phyloP scores from a whole-genome alignment of 2,888 invertebrate species.

The Nephrotoma appendiculata region DNA sequence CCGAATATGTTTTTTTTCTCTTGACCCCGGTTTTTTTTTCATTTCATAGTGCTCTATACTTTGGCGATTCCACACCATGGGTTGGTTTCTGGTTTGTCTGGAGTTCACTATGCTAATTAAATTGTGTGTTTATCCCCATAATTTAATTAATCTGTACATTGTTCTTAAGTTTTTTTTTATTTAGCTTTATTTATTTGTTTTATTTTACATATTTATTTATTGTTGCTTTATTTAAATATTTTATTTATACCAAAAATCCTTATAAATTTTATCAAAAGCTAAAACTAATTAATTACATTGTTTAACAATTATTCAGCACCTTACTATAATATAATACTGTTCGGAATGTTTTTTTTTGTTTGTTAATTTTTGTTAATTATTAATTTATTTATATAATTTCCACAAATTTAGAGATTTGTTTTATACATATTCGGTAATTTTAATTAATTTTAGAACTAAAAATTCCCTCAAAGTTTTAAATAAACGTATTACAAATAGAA shows the following conservation, averaged over 20 bases:
- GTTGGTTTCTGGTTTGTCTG: not conserved
- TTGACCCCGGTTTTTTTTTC: not conserved
- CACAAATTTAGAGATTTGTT: not conserved
- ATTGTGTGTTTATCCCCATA: not conserved
- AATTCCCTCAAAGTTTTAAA: not conserved
- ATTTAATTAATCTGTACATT: not conserved
- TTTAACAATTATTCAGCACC: not conserved
- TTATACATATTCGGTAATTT: not conserved
- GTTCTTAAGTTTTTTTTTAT: not conserved
- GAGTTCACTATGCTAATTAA: not conserved
- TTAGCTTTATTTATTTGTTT: not conserved
- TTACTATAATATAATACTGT: not conserved
- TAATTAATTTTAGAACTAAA: not conserved
- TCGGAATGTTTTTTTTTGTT: not conserved
- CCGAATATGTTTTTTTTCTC: not conserved
- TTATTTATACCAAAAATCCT: not conserved
- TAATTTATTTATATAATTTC: not conserved
- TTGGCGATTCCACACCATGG: not conserved
- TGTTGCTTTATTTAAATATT: not conserved
- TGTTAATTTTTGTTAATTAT: not conserved
- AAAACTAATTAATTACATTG: not conserved
- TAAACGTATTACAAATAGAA: not conserved
- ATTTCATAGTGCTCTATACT: not conserved
- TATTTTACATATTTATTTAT: not conserved
- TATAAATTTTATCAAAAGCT: not conserved